Conservation (phyloP, 64 coral and sea anemone species). For the Platygyra sinensis region DNA sequence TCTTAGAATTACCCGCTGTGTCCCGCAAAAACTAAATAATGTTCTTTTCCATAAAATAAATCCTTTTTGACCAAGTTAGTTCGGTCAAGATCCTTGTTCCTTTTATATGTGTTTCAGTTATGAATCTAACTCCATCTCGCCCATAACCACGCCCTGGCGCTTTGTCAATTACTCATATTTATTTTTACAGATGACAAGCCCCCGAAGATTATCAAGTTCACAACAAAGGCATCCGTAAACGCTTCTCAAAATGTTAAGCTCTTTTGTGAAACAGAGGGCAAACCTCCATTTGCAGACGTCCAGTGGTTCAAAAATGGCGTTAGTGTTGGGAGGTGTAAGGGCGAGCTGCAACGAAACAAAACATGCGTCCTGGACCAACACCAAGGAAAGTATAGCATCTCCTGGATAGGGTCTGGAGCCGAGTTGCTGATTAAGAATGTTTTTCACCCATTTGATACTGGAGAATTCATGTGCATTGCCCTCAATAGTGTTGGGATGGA, state of each 20-base stretch:
- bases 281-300: constrained; percentile 16
- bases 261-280: constrained; percentile 35
- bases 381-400: constrained; percentile 6
- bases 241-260: constrained; percentile 24
- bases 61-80: too few species aligned
- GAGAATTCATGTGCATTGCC: constrained; percentile 41
- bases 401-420: constrained; percentile 2
- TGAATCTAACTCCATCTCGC: too few species aligned
- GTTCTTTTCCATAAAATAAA: too few species aligned
- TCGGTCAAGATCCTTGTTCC: too few species aligned
- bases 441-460: constrained; percentile 40
- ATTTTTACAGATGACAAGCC: constrained; percentile 19
- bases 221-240: constrained; percentile 20
- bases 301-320: constrained; percentile 43
- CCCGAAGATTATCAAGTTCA: constrained; percentile 53
- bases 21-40: too few species aligned
- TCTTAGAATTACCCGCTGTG: too few species aligned
- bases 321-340: constrained; percentile 13
- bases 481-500: constrained; percentile 25
- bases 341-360: background rate
- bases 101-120: too few species aligned
- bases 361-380: background rate
- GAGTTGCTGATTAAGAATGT: constrained; percentile 42
- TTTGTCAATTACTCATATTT: too few species aligned
- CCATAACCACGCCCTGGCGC: too few species aligned